Percentiles rank a stretch among this genome's conserved stretches.
These are phyloP conservation scores for Seira musarum DNA, from an alignment of 2,888 invertebrate genomes.

Conservation along the genomic window DNA sequence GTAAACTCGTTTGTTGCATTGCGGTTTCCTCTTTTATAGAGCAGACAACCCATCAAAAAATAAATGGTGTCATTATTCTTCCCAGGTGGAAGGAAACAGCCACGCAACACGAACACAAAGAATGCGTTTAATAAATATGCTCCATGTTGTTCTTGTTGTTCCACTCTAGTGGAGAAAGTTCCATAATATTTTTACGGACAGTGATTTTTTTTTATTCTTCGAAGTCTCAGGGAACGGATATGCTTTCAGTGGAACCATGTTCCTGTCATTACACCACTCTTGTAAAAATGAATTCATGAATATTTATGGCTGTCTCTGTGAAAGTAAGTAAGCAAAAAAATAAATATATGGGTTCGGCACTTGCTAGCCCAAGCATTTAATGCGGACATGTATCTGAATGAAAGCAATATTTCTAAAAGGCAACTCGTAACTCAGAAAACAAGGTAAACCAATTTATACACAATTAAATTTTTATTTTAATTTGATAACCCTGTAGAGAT, in stretches of 20 bases:
- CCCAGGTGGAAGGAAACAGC: not conserved
- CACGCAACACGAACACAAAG: not conserved
- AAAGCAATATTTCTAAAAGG: not conserved
- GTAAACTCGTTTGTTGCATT: not conserved
- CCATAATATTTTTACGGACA: not conserved
- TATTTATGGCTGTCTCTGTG: conserved; percentile 18
- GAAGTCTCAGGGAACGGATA: not conserved
- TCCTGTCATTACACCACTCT: conserved; percentile 12
- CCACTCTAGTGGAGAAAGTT: not conserved
- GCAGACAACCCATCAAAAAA: not conserved
- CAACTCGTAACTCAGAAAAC: not conserved
- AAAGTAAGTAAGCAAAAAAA: not conserved
- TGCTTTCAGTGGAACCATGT: conserved; percentile 33
- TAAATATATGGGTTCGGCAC: not conserved
- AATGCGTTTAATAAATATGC: not conserved
- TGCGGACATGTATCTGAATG: not conserved
- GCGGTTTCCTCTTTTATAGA: not conserved
- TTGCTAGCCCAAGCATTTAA: not conserved
- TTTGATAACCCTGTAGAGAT: conserved; percentile 29
- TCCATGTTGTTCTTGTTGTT: no score
- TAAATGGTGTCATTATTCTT: not conserved
- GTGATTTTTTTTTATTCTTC: not conserved
- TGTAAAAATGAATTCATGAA: conserved; percentile 23
- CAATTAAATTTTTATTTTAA: conserved; percentile 34
- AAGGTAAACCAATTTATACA: conserved; percentile 43